A percentile compares a stretch with the other conserved stretches of the same genome.
phyloP scores from a whole-genome alignment of 2,888 invertebrate species.

The Belgica antarctica region DNA sequence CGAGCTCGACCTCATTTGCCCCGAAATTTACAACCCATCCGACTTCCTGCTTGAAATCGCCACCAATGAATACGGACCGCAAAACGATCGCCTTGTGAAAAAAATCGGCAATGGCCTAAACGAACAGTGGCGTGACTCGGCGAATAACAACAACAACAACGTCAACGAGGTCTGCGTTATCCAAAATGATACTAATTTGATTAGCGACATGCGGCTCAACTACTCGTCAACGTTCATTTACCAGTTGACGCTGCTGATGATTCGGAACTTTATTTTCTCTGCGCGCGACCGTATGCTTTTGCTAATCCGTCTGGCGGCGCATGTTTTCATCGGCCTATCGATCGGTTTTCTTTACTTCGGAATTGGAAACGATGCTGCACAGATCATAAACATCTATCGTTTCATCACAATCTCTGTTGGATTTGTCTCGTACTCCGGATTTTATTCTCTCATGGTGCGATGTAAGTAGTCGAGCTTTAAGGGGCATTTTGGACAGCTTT shows the following conservation, averaged over 20 bases:
- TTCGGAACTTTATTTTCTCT: constrained; percentile 59
- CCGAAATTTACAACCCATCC: constrained; percentile 86
- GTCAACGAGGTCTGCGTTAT: constrained; percentile 33
- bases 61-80: constrained; percentile 67
- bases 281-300: constrained; percentile 68
- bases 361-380: constrained; percentile 74
- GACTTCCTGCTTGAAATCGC: constrained; percentile 78
- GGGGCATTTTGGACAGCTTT: no score
- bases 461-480: constrained; percentile 67
- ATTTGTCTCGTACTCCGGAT: constrained; percentile 92
- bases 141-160: constrained; percentile 45
- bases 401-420: constrained; percentile 87
- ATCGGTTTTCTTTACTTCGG: constrained; percentile 74
- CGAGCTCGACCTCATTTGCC: constrained; percentile 71
- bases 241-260: constrained; percentile 60
- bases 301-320: constrained; percentile 69
- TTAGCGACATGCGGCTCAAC: constrained; percentile 47
- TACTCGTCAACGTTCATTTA: constrained; percentile 57
- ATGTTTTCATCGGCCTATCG: constrained; percentile 70
- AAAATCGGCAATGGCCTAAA: constrained; percentile 61
- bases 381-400: constrained; percentile 80
- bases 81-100: constrained; percentile 55
- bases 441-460: constrained; percentile 83
- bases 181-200: constrained; percentile 49
- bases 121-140: constrained; percentile 55